These are phyloP conservation scores for Etheostoma nigrum DNA, from an alignment of 2,797 vertebrate species.

Conservation along the genomic window DNA sequence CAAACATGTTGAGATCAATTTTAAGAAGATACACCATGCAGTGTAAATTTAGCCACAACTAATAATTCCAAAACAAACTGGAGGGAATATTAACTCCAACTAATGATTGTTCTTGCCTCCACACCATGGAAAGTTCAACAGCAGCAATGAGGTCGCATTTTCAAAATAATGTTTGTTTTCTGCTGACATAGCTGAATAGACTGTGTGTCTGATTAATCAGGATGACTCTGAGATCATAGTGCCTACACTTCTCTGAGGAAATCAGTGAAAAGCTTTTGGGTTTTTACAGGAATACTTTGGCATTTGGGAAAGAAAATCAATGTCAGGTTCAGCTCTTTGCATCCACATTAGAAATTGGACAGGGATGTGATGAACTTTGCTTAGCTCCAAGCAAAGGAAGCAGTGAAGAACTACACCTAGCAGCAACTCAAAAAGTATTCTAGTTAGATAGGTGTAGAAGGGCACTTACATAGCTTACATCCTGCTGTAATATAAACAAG, in stretches of 20 bases:
- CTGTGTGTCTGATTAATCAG: slow-evolving; percentile 1
- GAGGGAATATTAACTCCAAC: slow-evolving; percentile 13
- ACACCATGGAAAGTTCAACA: slow-evolving; percentile 29
- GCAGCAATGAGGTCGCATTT: neutral
- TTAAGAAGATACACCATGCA: slow-evolving; percentile 19
- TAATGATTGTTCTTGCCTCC: neutral
- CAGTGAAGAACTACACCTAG: neutral
- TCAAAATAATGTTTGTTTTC: slow-evolving; percentile 27
- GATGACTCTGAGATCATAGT: neutral
- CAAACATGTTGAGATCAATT: slow-evolving; percentile 45
- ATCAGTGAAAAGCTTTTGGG: neutral
- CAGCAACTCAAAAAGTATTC: neutral
- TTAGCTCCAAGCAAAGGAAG: neutral
- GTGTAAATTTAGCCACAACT: slow-evolving; percentile 19
- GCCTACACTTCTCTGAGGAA: slow-evolving; percentile 5
- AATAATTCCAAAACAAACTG: slow-evolving; percentile 49
- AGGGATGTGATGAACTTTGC: neutral
- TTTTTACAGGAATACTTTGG: slow-evolving; percentile 8
- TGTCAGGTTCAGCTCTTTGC: slow-evolving; percentile 6
- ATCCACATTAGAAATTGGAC: neutral
- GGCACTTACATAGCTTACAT: neutral
- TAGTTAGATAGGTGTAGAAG: neutral
- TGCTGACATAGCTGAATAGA: slow-evolving; percentile 1
- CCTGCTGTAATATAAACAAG: neutral
- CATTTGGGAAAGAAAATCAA: slow-evolving; percentile 15